Evolutionary conservation across 23 tunicate genomes (phyloP), one percentile per base, ranked within the genome.

Genomic region (Clavelina lepadiformis): DNA sequence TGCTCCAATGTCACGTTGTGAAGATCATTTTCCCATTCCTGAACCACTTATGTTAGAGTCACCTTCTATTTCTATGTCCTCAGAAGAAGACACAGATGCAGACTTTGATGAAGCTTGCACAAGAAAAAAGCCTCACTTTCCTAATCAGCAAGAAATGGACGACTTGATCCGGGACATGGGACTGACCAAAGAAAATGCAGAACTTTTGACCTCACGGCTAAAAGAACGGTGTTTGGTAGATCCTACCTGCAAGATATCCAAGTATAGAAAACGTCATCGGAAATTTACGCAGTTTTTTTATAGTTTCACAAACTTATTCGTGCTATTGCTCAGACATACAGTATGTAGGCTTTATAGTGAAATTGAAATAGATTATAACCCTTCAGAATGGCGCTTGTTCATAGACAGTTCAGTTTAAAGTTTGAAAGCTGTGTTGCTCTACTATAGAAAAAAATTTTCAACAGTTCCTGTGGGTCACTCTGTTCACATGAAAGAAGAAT

Each of bases 211-310:
- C 32, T 58, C 35, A 58, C 35, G 65, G 32, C 65, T 26, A 29
- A 26, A 58, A 58, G 65, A 58, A 38, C 32, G 65, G 65, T 38
- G 7, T 58, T 58, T 58, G 65, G 38, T 29, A 28, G 65, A 58
- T 58, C 36, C 65, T 58, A 58, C 65, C 65, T 58, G 65, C 65
- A n/a, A n/a, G n/a, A n/a, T n/a, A n/a, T n/a, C n/a, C n/a, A n/a
- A n/a, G n/a, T n/a, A n/a, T n/a, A n/a, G n/a, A n/a, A n/a, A n/a
- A n/a, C n/a, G n/a, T n/a, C n/a, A n/a, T n/a, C n/a, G n/a, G n/a
- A n/a, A n/a, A n/a, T n/a, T n/a, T n/a, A n/a, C n/a, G n/a, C n/a
- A n/a, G n/a, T n/a, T 58, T 58, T 58, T 58, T 58, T 29, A 58
- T 20, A 36, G 65, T 58, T 58, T 58, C 65, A 58, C 65, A 58